Base-by-base conservation (phyloP, 2,113 vertebrate genomes). In the Morone saxatilis region DNA sequence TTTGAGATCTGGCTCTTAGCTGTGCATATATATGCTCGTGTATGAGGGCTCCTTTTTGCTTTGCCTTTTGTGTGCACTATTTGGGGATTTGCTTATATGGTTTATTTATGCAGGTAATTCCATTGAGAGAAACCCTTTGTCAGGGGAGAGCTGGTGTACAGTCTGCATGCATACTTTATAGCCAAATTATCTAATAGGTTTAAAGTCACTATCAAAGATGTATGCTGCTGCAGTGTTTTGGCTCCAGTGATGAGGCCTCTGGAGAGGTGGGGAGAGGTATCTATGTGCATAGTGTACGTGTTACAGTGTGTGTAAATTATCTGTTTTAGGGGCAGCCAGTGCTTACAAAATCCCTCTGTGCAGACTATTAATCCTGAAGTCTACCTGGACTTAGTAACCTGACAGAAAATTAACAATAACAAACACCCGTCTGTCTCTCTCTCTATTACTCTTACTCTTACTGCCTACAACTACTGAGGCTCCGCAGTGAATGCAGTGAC, bases 41-140 rank as follows among this genome's bases (percentile, higher is more conserved):
- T 70, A 66, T 84, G 60, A 84, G 82, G 36, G 56, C 61, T 53
- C 62, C 45, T 80, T 72, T 82, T 82, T 80, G 69, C 80, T 82
- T 81, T 82, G 65, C 80, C 73, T 88, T 84, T 89, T 84, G 88
- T 91, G 83, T 75, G 80, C 84, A 85, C 78, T 89, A 87, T 91
- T 92, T 89, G 75, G 89, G 89, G 89, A 91, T 90, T 92, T 87
- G 78, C 78, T 86, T 89, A 77, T 89, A 77, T 92, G 92, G 83
- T 91, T 92, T 94, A 92, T 94, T 92, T 91, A 92, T 93, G 86
- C 65, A 48, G 83, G 63, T 89, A 76, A 92, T 87, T 89, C 91
- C 85, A 73, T 54, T 65, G 92, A 93, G 89, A 79, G 70, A 68
- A 80, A 77, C 38, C 86, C 81, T 88, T 88, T 91, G 86, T 89